Base-by-base conservation (phyloP, 2,113 vertebrate genomes). In the Pelecanus crispus region DNA sequence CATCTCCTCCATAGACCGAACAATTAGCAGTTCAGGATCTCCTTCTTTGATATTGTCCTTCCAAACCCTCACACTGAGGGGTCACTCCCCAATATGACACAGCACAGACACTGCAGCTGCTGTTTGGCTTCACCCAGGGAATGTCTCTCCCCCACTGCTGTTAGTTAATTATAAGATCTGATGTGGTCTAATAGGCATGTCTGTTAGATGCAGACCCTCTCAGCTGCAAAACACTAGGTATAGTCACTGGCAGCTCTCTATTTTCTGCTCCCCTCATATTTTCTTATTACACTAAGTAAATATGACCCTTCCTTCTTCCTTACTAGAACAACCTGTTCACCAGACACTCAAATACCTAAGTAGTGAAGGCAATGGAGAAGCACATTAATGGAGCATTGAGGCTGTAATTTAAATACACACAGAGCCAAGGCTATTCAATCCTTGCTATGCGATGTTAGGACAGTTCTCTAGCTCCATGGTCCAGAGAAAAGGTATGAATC, bases 241-340 rank as follows among this genome's bases (percentile, higher is more conserved):
- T 40, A 86, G 86, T 52, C 79, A 63, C 79, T 96, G 93, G 91
- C 94, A 97, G 91, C 85, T 98, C 87, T 96, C 84, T 97, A 59
- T 97, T 97, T 97, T 96, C 89, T 97, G 34, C 73, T 84, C 29
- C 88, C 97, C 92, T 97, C 95, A 86, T 94, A 95, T 96, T 96
- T 97, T 97, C 96, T 89, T 97, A 88, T 95, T 97, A 81, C 40
- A 73, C 95, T 81, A 93, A 96, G 89, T 95, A 97, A 97, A 97
- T 91, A 92, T 66, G 83, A 97, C 55, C 82, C 78, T 91, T 80
- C 86, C 86, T 85, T 92, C 74, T 80, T 94, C 42, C 88, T 94
- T 92, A 80, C 50, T 65, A 81, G 84, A 93, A 45, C 81, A 92
- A 25, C 74, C 62, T 92, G 90, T 96, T 97, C 95, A 95, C 70